These are phyloP conservation scores for Hystrix brachyura DNA, from an alignment of 2,113 vertebrate species.

Conservation along the genomic window DNA sequence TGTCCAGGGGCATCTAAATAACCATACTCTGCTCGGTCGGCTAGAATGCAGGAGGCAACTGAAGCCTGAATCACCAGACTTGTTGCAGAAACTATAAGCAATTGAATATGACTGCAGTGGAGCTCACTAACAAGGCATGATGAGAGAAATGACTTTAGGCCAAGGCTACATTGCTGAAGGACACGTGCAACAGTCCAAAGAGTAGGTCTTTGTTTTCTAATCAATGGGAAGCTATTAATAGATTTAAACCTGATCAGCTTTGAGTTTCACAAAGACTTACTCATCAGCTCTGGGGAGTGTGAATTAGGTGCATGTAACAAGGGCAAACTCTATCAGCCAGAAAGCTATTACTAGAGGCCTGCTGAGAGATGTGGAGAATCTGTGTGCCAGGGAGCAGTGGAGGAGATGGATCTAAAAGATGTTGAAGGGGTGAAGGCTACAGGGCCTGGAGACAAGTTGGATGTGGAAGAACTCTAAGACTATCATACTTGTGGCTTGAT, in stretches of 20 bases:
- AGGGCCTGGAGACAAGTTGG: not conserved
- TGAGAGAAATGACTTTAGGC: not conserved
- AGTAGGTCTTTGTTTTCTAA: constrained; percentile 6
- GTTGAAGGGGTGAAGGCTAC: not conserved
- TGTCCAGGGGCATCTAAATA: not conserved
- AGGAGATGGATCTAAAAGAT: no score
- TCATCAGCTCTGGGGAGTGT: not conserved
- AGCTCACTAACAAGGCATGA: not conserved
- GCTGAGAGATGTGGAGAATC: not conserved
- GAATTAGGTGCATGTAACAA: not conserved
- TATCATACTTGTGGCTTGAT: not conserved
- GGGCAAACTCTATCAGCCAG: not conserved
- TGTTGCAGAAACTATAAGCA: not conserved
- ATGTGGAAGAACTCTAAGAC: not conserved
- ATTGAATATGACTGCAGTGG: not conserved
- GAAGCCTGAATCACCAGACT: not conserved
- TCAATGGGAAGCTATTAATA: constrained; percentile 40
- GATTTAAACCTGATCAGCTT: constrained; percentile 56
- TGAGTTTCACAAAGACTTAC: not conserved
- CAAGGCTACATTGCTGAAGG: not conserved
- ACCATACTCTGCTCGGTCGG: not conserved
- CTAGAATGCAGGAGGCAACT: not conserved
- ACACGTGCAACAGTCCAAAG: not conserved
- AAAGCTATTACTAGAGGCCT: not conserved
- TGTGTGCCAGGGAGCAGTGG: not conserved